Base-by-base conservation (phyloP, 2,888 invertebrate genomes). In the Helicoverpa assulta region DNA sequence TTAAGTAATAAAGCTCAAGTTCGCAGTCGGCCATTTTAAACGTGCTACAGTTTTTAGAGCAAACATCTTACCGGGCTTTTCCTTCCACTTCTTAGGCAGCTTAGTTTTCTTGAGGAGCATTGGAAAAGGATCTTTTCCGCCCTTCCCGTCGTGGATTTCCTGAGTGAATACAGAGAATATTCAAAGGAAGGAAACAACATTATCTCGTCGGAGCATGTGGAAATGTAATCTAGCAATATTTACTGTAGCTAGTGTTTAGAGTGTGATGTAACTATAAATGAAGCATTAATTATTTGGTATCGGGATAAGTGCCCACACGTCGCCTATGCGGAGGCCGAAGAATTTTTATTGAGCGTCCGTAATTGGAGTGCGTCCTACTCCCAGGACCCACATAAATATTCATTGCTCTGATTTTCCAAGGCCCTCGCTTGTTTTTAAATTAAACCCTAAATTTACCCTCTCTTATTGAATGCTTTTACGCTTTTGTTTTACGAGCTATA, bases 91-190 rank as follows among this genome's bases (percentile, higher is more conserved):
- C 91, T 97, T 98, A 0, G 98, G 98, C 29, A 98, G 93, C 92
- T 97, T 98, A 61, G 96, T 97, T 91, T 97, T 97, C 85, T 97
- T 97, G 62, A 99, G 95, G 33, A 98, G 93, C 76, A 97, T 91
- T 1, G 97, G 97, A 89, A 97, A 97, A 0, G 98, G 98, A 91
- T 98, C 98, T 76, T 97, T 96, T 0, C 98, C 98, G 75, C 97
- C 97, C 86, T 97, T 97, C 18, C 96, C 96, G 68, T 96, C 96
- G 84, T 97, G 97, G 14, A 97, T 94, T 92, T 98, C 98, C 95
- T 95, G 76, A 50, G 52, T 64, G 64, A 77, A 77, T 78, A 75
- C 67, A 79, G 21, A 73, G 50, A 62, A 57, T 50, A 60, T 60
- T 65, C 5, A 70, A 51, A 16, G 18, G 18, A 56, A 26, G n/a